Evolutionary conservation across 30 jellyfish, hydroid and myxozoan species (phyloP).

Genomic region (Aurelia sp.): DNA sequence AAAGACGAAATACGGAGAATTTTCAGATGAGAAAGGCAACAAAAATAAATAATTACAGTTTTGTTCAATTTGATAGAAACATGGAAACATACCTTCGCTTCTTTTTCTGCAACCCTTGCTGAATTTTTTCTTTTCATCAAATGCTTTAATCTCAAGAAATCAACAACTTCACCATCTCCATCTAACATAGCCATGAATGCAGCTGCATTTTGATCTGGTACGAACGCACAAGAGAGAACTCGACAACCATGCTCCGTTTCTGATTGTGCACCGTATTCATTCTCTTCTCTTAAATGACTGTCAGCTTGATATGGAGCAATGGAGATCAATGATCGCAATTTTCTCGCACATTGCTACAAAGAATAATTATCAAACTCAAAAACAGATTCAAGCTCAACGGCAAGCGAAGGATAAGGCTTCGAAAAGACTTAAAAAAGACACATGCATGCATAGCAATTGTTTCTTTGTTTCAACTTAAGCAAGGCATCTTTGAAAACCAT

Average conservation of each 20-base stretch:
- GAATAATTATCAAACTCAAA: background rate
- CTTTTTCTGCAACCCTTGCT: constrained; percentile 65
- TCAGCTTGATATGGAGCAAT: constrained; percentile 96
- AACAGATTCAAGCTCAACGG: no score
- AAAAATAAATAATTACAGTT: no score
- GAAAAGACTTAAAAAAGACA: no score
- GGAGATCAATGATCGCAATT: constrained; percentile 68
- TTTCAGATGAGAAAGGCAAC: no score
- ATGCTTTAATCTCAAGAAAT: constrained; percentile 81
- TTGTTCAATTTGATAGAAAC: no score
- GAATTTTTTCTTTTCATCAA: constrained; percentile 69
- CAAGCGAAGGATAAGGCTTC: no score
- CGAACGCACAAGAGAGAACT: constrained; percentile 84
- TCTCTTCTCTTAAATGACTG: constrained; percentile 64
- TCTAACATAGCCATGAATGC: constrained; percentile 89
- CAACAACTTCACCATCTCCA: constrained; percentile 95
- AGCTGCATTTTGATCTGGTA: constrained; percentile 83
- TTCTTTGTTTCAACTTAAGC: no score
- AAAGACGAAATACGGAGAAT: no score
- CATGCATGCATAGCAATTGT: no score
- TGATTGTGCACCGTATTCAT: constrained; percentile 59
- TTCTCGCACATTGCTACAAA: constrained; percentile 65
- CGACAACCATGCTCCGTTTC: constrained; percentile 86
- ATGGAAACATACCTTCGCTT: constrained; percentile 63
- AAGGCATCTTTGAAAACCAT: no score